Evolutionary conservation across 2,113 vertebrate genomes (phyloP).

Genomic region (Siniperca knerii): DNA sequence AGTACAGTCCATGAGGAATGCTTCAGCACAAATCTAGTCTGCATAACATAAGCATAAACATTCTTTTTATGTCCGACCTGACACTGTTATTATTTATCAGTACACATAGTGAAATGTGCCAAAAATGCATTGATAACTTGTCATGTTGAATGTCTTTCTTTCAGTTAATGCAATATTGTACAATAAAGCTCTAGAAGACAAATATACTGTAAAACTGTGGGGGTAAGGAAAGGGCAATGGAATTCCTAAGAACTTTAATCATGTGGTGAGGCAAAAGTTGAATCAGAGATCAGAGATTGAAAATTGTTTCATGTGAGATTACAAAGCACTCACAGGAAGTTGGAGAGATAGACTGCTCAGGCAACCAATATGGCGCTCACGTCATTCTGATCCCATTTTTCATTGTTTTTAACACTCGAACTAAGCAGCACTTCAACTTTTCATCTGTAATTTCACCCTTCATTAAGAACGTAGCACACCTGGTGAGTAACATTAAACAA

Average conservation of each 20-base stretch:
- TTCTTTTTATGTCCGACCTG: background rate
- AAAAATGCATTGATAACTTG: background rate
- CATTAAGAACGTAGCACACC: background rate
- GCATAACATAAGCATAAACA: background rate
- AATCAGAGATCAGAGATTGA: constrained; percentile 11
- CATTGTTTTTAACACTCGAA: constrained; percentile 16
- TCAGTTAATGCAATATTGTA: background rate
- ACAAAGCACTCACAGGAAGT: constrained; percentile 44
- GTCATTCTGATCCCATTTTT: constrained; percentile 1
- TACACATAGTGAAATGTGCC: background rate
- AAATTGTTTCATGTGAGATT: constrained; percentile 42
- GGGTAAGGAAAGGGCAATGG: background rate
- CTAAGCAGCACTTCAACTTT: background rate
- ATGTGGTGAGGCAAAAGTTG: constrained; percentile 4
- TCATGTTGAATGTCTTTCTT: background rate
- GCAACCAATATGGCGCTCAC: constrained; percentile 18
- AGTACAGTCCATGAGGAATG: background rate
- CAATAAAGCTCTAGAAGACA: background rate
- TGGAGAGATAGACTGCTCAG: constrained; percentile 13
- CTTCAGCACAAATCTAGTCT: constrained; percentile 5
- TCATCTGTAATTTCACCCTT: constrained; percentile 30
- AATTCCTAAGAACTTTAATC: constrained; percentile 11
- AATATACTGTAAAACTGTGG: background rate
- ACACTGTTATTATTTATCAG: background rate
- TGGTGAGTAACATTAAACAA: background rate